Percentiles rank a stretch among this genome's conserved stretches.
These are phyloP conservation scores for Macropis europaea DNA, from an alignment of 2,888 invertebrate species.

Conservation along the genomic window DNA sequence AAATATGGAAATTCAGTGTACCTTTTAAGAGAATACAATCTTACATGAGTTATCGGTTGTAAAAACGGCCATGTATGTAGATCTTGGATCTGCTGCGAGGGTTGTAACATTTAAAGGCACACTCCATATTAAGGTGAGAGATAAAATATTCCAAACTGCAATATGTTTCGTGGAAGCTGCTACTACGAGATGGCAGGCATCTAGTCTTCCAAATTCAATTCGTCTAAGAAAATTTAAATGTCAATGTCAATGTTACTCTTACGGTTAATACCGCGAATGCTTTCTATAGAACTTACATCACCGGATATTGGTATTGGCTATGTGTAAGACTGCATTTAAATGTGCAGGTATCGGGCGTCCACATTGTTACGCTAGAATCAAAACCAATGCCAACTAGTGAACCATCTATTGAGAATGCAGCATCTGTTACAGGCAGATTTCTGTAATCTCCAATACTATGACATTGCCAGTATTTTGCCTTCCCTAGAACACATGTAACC, in stretches of 20 bases:
- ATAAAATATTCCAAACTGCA: slow-evolving; percentile 87
- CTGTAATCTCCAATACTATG: slow-evolving; percentile 84
- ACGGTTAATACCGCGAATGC: not conserved
- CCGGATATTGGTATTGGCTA: slow-evolving; percentile 74
- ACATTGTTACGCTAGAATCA: slow-evolving; percentile 85
- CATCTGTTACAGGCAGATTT: slow-evolving; percentile 82
- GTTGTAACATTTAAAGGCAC: slow-evolving; percentile 81
- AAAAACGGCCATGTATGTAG: slow-evolving; percentile 86
- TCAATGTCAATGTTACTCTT: not conserved
- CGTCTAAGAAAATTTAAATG: slow-evolving; percentile 69
- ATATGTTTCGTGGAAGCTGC: slow-evolving; percentile 82
- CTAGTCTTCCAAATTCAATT: slow-evolving; percentile 83
- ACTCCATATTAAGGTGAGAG: slow-evolving; percentile 86
- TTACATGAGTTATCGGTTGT: slow-evolving; percentile 85
- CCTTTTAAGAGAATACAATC: slow-evolving; percentile 59
- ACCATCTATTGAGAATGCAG: slow-evolving; percentile 88
- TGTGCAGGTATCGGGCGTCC: slow-evolving; percentile 83
- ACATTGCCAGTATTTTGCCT: slow-evolving; percentile 85
- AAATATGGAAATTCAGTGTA: not conserved
- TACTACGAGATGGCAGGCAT: slow-evolving; percentile 83
- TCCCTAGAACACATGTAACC: slow-evolving; percentile 76
- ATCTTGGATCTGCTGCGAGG: slow-evolving; percentile 83
- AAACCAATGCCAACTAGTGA: slow-evolving; percentile 88
- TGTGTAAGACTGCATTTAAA: slow-evolving; percentile 83
- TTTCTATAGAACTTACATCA: slow-evolving; percentile 73